phyloP scores from a whole-genome alignment of 2,113 vertebrate genomes.

The Lota lota region DNA sequence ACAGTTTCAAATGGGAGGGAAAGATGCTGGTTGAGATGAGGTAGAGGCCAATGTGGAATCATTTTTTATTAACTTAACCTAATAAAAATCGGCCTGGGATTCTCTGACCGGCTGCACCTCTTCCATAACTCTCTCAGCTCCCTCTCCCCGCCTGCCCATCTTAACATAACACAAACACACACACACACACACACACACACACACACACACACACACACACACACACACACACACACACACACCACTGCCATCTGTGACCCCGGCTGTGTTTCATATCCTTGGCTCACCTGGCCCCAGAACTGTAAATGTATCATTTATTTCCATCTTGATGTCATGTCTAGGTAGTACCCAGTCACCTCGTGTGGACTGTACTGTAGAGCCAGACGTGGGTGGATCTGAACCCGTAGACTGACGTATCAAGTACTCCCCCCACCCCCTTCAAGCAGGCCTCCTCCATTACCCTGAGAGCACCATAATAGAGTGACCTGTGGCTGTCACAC shows the following conservation, averaged over 20 bases:
- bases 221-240: conserved; percentile 30
- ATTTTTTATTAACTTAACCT: conserved; percentile 37
- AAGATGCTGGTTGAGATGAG: background rate
- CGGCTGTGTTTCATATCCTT: conserved; percentile 37
- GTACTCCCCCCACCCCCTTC: no score
- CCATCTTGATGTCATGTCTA: conserved; percentile 34
- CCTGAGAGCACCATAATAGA: no score
- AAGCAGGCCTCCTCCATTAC: no score
- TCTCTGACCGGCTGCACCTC: conserved; percentile 25
- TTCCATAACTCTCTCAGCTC: conserved; percentile 38
- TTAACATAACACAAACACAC: conserved; percentile 29
- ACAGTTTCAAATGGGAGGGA: background rate
- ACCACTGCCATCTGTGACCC: conserved; percentile 33
- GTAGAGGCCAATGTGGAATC: conserved; percentile 16
- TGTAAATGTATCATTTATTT: conserved; percentile 61
- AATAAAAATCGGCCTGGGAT: conserved; percentile 18
- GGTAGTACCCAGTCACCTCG: conserved; percentile 25
- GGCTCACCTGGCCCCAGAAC: conserved; percentile 14
- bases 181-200: conserved; percentile 36
- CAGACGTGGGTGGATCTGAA: no score
- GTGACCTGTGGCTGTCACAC: no score
- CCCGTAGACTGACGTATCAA: no score
- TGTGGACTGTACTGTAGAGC: conserved; percentile 14
- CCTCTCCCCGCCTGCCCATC: conserved; percentile 35
- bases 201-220: conserved; percentile 4